Evolutionary conservation across 2,113 vertebrate genomes (phyloP), one percentile per base, ranked within the genome.

Genomic region (Perca fluviatilis): DNA sequence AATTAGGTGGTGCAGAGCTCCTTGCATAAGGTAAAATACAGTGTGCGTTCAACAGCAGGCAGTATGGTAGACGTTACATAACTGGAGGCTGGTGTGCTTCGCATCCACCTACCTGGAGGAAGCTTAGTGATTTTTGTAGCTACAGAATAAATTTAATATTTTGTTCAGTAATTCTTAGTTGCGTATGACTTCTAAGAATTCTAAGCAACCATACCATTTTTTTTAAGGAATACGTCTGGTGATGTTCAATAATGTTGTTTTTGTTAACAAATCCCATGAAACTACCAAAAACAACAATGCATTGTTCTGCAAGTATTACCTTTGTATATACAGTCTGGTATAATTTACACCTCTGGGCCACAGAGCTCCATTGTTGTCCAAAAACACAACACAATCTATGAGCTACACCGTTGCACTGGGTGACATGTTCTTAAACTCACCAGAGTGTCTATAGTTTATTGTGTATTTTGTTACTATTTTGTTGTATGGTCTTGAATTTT

Each of bases 131-230:
- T 46, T 76, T 33, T 81, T 71, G n/a, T 36, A 19, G 40, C 69
- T 23, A 25, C 27, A 46, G 60, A 67, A 82, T 83, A 15, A 68
- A 80, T 76, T 75, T 57, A 58, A 72, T 65, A 40, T 56, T 25
- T 54, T 33, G 33, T 68, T 84, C n/a, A 47, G 27, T 30, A 19
- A 76, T 25, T 76, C 21, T 51, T 15, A 69, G 49, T 49, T 51
- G 11, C 2, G 2, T 40, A 25, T 51, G 50, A 67, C 40, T 27
- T 27, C 27, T 27, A 27, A 27, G 27, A 74, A 51, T 11, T 13
- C 11, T 40, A 63, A 46, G 16, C 27, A 56, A 43, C 8, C 12
- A 43, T 21, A 74, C 4, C 47, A 6, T 11, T 23, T 62, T 16
- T 70, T 50, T 33, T 12, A 61, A 43, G 50, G 10, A 40, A 80